Conservation (phyloP, 2,888 invertebrate species). For the Eupeodes latifasciatus region DNA sequence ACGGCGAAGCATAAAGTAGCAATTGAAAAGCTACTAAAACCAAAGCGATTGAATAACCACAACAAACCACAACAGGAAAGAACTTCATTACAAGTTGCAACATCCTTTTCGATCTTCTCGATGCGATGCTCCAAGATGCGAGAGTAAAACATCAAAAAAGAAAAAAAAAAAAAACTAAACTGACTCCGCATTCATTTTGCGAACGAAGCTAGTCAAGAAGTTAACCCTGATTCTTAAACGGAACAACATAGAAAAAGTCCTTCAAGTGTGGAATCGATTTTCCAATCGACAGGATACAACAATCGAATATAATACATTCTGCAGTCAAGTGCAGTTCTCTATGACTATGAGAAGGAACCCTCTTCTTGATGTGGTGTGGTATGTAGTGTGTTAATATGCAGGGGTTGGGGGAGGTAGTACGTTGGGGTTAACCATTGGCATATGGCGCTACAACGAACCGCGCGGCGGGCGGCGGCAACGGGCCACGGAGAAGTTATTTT, state of each 20-base stretch:
- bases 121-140: background rate
- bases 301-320: slow-evolving; percentile 47
- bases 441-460: background rate
- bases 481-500: slow-evolving; percentile 28
- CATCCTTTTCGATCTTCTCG: background rate
- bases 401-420: background rate
- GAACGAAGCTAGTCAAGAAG: background rate
- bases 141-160: too few species aligned
- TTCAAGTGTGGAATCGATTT: slow-evolving; percentile 73
- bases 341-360: background rate
- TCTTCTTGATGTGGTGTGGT: background rate
- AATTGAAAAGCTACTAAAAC: slow-evolving; percentile 48
- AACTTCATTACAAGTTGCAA: background rate
- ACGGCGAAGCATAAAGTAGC: background rate
- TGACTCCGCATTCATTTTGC: background rate
- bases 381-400: background rate
- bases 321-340: slow-evolving; percentile 58
- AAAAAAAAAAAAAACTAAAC: slow-evolving; percentile 24
- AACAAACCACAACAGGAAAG: background rate
- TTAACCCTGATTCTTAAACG: slow-evolving; percentile 37
- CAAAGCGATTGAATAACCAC: background rate
- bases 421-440: slow-evolving; percentile 2
- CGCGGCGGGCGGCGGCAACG: background rate
- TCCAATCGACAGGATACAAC: slow-evolving; percentile 55
- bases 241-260: slow-evolving; percentile 50